These are phyloP conservation scores for Phylloscopus collybita DNA, from an alignment of 2,797 vertebrate species.

Conservation along the genomic window DNA sequence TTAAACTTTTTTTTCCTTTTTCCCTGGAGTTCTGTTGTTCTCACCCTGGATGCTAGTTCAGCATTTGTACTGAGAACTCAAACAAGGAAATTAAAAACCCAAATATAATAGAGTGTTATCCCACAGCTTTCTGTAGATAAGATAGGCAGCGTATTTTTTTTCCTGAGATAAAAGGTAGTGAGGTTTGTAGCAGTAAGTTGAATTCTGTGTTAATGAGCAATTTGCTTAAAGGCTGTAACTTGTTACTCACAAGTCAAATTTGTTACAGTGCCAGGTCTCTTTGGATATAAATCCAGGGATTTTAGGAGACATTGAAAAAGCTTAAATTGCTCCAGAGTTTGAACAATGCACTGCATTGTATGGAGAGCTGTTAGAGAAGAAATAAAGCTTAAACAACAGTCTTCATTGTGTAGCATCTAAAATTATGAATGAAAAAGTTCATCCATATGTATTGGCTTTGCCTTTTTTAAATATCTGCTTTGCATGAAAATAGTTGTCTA, in stretches of 20 bases:
- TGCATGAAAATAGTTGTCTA: slow-evolving; percentile 71
- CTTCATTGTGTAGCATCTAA: slow-evolving; percentile 48
- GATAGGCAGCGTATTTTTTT: not conserved
- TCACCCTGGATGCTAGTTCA: not conserved
- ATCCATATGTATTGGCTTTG: slow-evolving; percentile 58
- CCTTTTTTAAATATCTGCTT: slow-evolving; percentile 65
- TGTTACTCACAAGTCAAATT: slow-evolving; percentile 69
- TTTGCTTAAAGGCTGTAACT: slow-evolving; percentile 73
- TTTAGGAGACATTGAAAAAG: slow-evolving; percentile 71
- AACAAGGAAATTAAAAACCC: not conserved
- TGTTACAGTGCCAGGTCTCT: slow-evolving; percentile 68
- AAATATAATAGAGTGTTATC: not conserved
- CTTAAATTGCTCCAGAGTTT: slow-evolving; percentile 59
- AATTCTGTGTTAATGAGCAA: slow-evolving; percentile 61
- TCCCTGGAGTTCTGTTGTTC: not conserved
- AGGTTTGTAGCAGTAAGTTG: slow-evolving; percentile 34
- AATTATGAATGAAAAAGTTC: slow-evolving; percentile 71
- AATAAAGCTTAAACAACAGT: slow-evolving; percentile 52
- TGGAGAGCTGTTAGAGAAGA: slow-evolving; percentile 53
- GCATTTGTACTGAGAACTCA: slow-evolving; percentile 27
- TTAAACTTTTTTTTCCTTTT: not conserved
- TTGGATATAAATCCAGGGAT: slow-evolving; percentile 73
- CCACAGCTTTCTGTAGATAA: not conserved
- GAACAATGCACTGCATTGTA: slow-evolving; percentile 66
- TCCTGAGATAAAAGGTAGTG: not conserved